phyloP scores from a whole-genome alignment of 1,140 invertebrate genomes.

The Drosophila bipectinata region DNA sequence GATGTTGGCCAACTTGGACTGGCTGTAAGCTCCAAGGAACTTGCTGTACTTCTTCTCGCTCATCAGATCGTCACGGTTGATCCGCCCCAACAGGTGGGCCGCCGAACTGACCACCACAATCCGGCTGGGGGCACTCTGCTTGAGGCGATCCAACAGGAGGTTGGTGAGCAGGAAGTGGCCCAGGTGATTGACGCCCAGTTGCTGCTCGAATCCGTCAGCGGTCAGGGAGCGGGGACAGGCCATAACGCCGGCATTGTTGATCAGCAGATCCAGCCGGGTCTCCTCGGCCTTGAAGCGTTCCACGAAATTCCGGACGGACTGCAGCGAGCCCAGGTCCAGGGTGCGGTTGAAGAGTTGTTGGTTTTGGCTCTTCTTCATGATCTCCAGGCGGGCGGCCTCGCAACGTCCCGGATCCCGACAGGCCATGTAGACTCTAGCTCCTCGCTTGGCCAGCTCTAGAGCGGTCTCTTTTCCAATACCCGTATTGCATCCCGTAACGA shows the following conservation, averaged over 20 bases:
- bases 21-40: conserved; percentile 86
- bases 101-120: conserved; percentile 83
- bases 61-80: conserved; percentile 90
- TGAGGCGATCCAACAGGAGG: conserved; percentile 88
- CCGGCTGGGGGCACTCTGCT: conserved; percentile 85
- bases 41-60: conserved; percentile 87
- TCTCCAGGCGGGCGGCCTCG: conserved; percentile 85
- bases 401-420: conserved; percentile 92
- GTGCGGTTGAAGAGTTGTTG: conserved; percentile 86
- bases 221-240: conserved; percentile 87
- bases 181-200: conserved; percentile 91
- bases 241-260: conserved; percentile 96
- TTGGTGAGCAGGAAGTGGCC: conserved; percentile 94
- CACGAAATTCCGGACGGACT: conserved; percentile 85
- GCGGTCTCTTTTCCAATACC: conserved; percentile 96
- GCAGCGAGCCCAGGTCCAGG: conserved; percentile 91
- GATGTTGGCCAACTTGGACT: conserved; percentile 91
- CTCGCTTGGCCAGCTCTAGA: conserved; percentile 89
- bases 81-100: conserved; percentile 85
- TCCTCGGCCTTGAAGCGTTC: conserved; percentile 85
- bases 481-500: conserved; percentile 91
- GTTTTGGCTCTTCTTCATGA: conserved; percentile 84
- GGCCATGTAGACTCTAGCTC: conserved; percentile 93
- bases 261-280: conserved; percentile 90
- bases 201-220: conserved; percentile 92